These are phyloP conservation scores for Pangasius krempfi DNA, from an alignment of 2,797 vertebrate species.

Conservation along the genomic window DNA sequence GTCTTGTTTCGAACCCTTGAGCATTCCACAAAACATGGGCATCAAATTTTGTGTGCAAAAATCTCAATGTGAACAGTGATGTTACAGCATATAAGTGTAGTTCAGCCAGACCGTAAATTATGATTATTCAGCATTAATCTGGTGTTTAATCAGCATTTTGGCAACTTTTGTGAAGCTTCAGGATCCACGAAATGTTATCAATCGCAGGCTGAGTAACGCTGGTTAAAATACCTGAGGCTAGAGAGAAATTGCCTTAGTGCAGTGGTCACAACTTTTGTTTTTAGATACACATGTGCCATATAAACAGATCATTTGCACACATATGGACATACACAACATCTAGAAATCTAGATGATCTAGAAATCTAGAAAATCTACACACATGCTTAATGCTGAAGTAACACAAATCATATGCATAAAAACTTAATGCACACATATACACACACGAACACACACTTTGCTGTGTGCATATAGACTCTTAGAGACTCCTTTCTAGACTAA, in stretches of 20 bases:
- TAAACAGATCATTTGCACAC: background rate
- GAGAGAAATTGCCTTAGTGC: background rate
- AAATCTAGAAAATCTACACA: background rate
- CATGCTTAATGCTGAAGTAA: background rate
- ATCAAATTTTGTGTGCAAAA: background rate
- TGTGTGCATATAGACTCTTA: background rate
- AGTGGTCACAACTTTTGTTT: background rate
- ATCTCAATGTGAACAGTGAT: background rate
- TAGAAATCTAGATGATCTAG: too few species aligned
- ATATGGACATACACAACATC: background rate
- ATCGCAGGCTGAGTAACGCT: constrained; percentile 50
- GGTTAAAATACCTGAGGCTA: constrained; percentile 39
- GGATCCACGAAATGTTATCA: constrained; percentile 39
- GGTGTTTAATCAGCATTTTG: constrained; percentile 7
- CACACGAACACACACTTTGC: background rate
- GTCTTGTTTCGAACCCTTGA: background rate
- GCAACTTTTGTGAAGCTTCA: background rate
- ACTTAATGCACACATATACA: background rate
- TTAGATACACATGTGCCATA: background rate
- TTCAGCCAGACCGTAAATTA: background rate
- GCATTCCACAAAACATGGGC: background rate
- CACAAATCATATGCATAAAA: background rate
- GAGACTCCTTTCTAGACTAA: background rate
- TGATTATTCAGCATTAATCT: background rate
- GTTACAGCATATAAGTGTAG: background rate